These are phyloP conservation scores for Lordiphosa andalusiaca DNA, from an alignment of 2,888 invertebrate genomes.

Conservation along the genomic window DNA sequence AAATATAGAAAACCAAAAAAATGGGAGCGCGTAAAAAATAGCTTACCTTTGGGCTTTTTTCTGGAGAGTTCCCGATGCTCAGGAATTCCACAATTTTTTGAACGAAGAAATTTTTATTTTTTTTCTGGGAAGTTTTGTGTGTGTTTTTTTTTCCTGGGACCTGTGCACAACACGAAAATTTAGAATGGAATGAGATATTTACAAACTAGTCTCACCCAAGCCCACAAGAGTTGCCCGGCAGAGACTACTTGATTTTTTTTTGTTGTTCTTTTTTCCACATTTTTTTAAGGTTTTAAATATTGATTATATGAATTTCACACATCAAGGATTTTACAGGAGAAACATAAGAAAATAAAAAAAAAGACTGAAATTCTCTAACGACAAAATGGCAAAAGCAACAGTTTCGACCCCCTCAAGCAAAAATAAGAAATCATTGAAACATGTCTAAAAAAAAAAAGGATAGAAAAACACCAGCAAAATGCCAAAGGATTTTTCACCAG, in stretches of 20 bases:
- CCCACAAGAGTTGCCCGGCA: slow-evolving; percentile 19
- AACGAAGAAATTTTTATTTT: slow-evolving; percentile 36
- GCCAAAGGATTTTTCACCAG: slow-evolving; percentile 58
- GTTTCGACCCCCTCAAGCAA: slow-evolving; percentile 54
- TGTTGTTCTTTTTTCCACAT: background rate
- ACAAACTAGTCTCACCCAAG: background rate
- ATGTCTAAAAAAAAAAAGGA: slow-evolving; percentile 46
- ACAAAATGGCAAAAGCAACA: slow-evolving; percentile 69
- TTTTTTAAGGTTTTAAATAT: slow-evolving; percentile 32
- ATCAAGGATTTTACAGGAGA: slow-evolving; percentile 64
- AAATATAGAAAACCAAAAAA: accelerated
- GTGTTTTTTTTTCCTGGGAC: slow-evolving; percentile 7
- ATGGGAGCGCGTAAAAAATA: too few relatives aligned
- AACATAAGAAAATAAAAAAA: slow-evolving; percentile 36
- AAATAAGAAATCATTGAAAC: slow-evolving; percentile 76
- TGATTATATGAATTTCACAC: slow-evolving; percentile 68
- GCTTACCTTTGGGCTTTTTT: slow-evolving; percentile 27
- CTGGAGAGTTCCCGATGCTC: slow-evolving; percentile 5
- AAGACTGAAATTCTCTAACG: slow-evolving; percentile 56
- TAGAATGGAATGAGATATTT: slow-evolving; percentile 22
- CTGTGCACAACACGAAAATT: slow-evolving; percentile 24
- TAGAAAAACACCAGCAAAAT: slow-evolving; percentile 37
- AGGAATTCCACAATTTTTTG: slow-evolving; percentile 11
- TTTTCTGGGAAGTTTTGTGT: slow-evolving; percentile 14
- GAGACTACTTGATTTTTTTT: slow-evolving; percentile 37